phyloP scores from a whole-genome alignment of 23 tunicate species.

The Diplosoma virens region DNA sequence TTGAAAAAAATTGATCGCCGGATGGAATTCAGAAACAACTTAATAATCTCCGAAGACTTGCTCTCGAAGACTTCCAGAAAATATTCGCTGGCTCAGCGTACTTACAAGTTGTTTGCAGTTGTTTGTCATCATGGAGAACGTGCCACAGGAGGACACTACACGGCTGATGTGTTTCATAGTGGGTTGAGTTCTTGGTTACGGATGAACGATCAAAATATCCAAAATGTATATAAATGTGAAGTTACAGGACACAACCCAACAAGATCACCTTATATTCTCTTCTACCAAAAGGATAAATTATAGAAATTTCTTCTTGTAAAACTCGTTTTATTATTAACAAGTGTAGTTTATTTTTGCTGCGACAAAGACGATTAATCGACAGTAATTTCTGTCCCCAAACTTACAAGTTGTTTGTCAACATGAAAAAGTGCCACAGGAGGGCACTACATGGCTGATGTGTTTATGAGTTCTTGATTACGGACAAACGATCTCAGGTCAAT shows the following conservation, averaged over 20 bases:
- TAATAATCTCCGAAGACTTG: conserved; percentile 59
- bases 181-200: conserved; percentile 88
- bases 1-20: conserved; percentile 58
- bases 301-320: too few relatives aligned
- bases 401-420: too few relatives aligned
- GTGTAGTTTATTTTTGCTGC: too few relatives aligned
- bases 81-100: conserved; percentile 40
- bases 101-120: conserved; percentile 91
- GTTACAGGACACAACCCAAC: conserved; percentile 64
- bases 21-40: conserved; percentile 73
- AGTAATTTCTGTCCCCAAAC: too few relatives aligned
- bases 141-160: conserved; percentile 74
- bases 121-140: conserved; percentile 87
- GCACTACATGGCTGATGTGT: too few relatives aligned
- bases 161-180: conserved; percentile 85
- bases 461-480: too few relatives aligned
- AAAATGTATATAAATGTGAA: conserved; percentile 42
- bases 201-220: conserved; percentile 76
- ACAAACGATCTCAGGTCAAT: too few relatives aligned
- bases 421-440: too few relatives aligned
- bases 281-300: too few relatives aligned
- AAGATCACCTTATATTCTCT: conserved; percentile 72
- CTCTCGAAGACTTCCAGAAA: conserved; percentile 66
- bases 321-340: too few relatives aligned
- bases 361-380: too few relatives aligned